phyloP scores from a whole-genome alignment of 2,797 vertebrate genomes.

The Acanthurus lineatus region DNA sequence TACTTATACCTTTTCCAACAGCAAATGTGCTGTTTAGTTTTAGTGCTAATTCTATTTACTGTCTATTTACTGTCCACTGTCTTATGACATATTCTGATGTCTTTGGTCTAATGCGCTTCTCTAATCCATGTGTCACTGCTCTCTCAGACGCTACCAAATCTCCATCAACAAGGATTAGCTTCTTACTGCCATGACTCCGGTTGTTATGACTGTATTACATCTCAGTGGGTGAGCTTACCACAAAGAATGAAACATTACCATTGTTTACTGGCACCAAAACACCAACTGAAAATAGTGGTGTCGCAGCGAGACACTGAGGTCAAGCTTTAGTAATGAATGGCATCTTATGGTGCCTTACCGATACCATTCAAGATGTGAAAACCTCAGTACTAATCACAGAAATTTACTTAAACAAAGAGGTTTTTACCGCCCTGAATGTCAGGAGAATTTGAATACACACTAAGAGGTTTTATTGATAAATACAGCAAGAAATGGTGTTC shows the following conservation, averaged over 20 bases:
- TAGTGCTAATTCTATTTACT: conserved; percentile 74
- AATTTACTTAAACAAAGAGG: background rate
- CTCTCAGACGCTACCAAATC: conserved; percentile 59
- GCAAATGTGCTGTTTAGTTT: conserved; percentile 65
- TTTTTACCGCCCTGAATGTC: background rate
- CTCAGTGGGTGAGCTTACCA: conserved; percentile 33
- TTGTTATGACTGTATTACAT: conserved; percentile 60
- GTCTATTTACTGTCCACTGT: conserved; percentile 56
- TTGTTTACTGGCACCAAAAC: conserved; percentile 30
- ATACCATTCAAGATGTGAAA: background rate
- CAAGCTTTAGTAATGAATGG: background rate
- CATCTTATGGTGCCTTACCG: background rate
- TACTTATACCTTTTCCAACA: conserved; percentile 63
- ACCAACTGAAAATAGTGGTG: conserved; percentile 15
- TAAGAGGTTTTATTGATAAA: background rate
- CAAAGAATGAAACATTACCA: conserved; percentile 7
- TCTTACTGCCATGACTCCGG: conserved; percentile 42
- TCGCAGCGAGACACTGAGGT: conserved; percentile 9
- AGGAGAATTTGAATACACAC: background rate
- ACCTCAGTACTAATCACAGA: background rate
- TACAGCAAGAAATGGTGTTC: background rate
- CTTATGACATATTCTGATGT: conserved; percentile 59
- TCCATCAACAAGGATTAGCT: conserved; percentile 78
- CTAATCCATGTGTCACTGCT: conserved; percentile 73
- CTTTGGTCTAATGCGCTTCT: conserved; percentile 52